phyloP scores from a whole-genome alignment of 2,113 vertebrate species.

The Strigops habroptila region DNA sequence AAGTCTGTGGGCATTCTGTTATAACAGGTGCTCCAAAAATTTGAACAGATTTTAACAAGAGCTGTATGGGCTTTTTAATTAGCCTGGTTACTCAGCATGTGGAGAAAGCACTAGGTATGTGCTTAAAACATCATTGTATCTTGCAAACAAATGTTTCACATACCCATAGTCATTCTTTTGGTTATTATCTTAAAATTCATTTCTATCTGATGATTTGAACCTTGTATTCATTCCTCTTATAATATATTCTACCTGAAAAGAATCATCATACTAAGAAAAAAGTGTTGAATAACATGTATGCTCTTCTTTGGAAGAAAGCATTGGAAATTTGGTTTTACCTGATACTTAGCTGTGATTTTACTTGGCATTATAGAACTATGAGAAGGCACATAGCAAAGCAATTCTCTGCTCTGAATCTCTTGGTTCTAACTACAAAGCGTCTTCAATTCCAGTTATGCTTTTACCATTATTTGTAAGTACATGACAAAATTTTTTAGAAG shows the following conservation, averaged over 20 bases:
- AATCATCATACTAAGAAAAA: neutral
- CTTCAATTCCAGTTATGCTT: neutral
- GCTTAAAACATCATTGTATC: conserved; percentile 78
- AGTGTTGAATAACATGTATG: neutral
- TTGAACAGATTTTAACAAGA: conserved; percentile 85
- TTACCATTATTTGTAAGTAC: neutral
- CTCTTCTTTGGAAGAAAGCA: neutral
- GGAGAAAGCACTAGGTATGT: conserved; percentile 81
- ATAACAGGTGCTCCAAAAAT: conserved; percentile 85
- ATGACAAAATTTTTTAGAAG: neutral
- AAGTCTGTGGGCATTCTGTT: conserved; percentile 85
- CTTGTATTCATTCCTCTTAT: conserved; percentile 26
- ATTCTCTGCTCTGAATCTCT: neutral
- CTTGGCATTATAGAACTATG: neutral
- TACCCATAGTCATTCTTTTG: conserved; percentile 59
- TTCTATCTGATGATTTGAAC: conserved; percentile 56
- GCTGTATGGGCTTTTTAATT: conserved; percentile 83
- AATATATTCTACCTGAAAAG: conserved; percentile 27
- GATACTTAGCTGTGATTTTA: conserved; percentile 9
- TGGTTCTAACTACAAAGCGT: neutral
- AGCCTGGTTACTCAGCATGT: conserved; percentile 82
- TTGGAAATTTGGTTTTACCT: conserved; percentile 27
- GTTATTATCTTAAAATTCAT: conserved; percentile 40
- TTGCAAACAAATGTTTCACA: conserved; percentile 75
- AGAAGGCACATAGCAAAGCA: neutral